phyloP scores from a whole-genome alignment of 2,888 invertebrate genomes.

The Druceiella hillmani region DNA sequence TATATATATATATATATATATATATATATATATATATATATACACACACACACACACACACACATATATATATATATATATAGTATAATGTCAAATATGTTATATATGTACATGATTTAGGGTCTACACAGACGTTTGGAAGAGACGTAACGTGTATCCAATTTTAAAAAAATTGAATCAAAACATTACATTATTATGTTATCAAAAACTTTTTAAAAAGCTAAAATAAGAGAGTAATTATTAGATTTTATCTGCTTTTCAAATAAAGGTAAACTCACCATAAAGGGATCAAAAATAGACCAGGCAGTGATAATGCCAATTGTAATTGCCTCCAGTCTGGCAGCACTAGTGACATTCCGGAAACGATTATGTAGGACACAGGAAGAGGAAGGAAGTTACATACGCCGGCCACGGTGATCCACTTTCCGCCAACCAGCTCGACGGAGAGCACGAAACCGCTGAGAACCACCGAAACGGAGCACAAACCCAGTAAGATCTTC shows the following conservation, averaged over 20 bases:
- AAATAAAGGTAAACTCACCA: slow-evolving; percentile 51
- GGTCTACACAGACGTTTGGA: no score
- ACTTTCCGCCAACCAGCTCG: slow-evolving; percentile 72
- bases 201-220: no score
- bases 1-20: slow-evolving; percentile 1
- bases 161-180: no score
- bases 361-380: slow-evolving; percentile 67
- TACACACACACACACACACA: slow-evolving; percentile 1
- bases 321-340: slow-evolving; percentile 71
- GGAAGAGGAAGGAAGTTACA: slow-evolving; percentile 77
- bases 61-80: slow-evolving; percentile 1
- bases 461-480: slow-evolving; percentile 77
- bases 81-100: neutral
- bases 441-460: slow-evolving; percentile 75
- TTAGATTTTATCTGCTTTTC: no score
- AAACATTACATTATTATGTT: no score
- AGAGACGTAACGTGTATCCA: no score
- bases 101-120: slow-evolving; percentile 1
- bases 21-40: slow-evolving; percentile 1
- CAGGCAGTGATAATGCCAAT: slow-evolving; percentile 66
- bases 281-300: slow-evolving; percentile 58
- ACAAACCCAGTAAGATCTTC: slow-evolving; percentile 65
- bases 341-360: slow-evolving; percentile 63
- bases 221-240: no score
- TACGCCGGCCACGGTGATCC: slow-evolving; percentile 75